Base-by-base conservation (phyloP, 1,140 invertebrate species). In the Euura saliciscinereae region DNA sequence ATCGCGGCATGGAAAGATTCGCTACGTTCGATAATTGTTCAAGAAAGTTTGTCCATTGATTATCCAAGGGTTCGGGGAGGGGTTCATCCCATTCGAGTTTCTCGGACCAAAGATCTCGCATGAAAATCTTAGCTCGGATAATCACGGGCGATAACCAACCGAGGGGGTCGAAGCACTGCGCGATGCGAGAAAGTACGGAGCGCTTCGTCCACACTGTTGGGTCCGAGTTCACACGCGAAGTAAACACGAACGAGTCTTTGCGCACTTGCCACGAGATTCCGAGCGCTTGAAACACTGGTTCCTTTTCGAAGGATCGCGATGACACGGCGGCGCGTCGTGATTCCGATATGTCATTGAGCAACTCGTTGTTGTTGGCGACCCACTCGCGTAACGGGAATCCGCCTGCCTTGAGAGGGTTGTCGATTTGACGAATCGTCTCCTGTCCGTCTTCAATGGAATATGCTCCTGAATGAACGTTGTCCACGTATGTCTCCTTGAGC, bases 81-180 rank as follows among this genome's bases (percentile, higher is more conserved):
- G 66, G 44, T 70, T 79, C 70, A 66, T 87, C 84, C 83, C 84
- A 87, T 10, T 75, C 77, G 6, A 80, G 45, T 45, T 77, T 70
- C 13, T 44, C 2, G 64, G 74, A 68, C 80, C 84, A 82, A 0
- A 86, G 6, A 43, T 75, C 69, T 72, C 86, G 83, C 42, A 86
- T 76, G 4, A 86, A 71, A 1, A 83, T 71, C 74, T 86, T 86
- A 0, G 77, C 78, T 4, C 42, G 64, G 6, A 86, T 71, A 6
- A 78, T 79, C 0, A 83, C 72, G n/a, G 86, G 85, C 2, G 78
- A 69, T 2, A 85, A 51, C 43, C 82, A 73, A 65, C 84, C 84
- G 10, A 81, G 45, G 44, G 78, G 78, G 74, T 84, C 83, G 73
- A 76, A 84, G 5, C 83, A 77, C 74, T 81, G 72, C 0, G 83